Base-by-base conservation (phyloP, 2,113 vertebrate genomes). In the Anoplopoma fimbria region DNA sequence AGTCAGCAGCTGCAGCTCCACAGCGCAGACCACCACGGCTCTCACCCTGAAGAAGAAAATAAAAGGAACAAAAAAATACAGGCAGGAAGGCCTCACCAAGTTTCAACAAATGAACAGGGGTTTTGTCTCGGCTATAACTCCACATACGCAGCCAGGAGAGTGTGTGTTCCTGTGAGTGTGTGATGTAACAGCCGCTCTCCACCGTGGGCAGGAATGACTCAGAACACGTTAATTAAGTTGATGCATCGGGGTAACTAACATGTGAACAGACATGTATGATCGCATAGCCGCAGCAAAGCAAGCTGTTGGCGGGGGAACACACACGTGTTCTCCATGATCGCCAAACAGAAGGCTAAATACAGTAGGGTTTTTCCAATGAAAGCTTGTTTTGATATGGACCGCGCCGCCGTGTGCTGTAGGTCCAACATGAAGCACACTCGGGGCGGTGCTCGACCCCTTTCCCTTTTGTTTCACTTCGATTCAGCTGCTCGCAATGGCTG, bases 241-340 rank as follows among this genome's bases (percentile, higher is more conserved):
- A 94, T 93, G 88, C 84, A 78, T 81, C 69, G 71, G 91, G 91
- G 90, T 92, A 89, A 91, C 88, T 91, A 85, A 42, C 91, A 91
- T 91, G 87, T 84, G 86, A 87, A 79, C 78, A 75, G 87, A 91
- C 86, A 78, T 86, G 85, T 88, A 84, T 87, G 88, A 91, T 87
- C 87, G 84, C 74, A 36, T 88, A 72, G 84, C 90, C 25, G 31
- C 79, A 45, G 71, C 69, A 75, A 62, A 81, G 68, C 90, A 89
- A 88, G 89, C 93, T 88, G 90, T 89, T 86, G 27, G 88, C 8
- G n/a, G 34, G 76, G 79, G 38, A 75, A 80, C 49, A 23, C 49
- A 53, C 49, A n/a, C 49, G 23, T 53, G 67, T 51, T 82, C 65
- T 38, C 34, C 19, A 2, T 7, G n/a, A 62, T 55, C 3, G 31